Evolutionary conservation across 1,140 invertebrate genomes (phyloP), one percentile per base, ranked within the genome.

Genomic region (Heliconius hermathena): DNA sequence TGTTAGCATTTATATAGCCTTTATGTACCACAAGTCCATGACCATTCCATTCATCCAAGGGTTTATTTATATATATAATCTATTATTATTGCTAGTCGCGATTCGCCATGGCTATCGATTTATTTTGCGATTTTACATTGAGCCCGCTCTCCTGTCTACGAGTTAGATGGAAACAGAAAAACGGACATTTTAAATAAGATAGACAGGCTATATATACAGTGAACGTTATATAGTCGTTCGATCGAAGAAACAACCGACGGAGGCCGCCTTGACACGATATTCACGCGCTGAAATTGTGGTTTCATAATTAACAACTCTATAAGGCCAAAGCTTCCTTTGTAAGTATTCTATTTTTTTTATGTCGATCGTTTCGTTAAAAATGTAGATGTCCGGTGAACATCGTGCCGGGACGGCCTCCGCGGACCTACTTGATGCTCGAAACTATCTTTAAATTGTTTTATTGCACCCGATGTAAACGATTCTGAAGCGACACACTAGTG

Each of bases 31-130:
- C 41, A 46, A 46, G 41, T 13, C 41, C 41, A 46, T 49, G 81
- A 80, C 87, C 77, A 81, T 78, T 82, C 82, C 83, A 79, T 83
- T 74, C 54, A 84, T 82, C 85, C 87, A 88, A 84, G 87, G 84
- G 84, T 84, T 84, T 20, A 20, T 18, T 52, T 18, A 52, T 88
- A 91, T 89, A 88, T 89, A 85, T 87, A 90, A 87, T 71, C 86
- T 90, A 91, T 83, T 81, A 79, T 91, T 92, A 93, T 93, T 88
- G 88, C 90, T 92, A 92, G 87, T 81, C 86, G 84, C 60, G 85
- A 84, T 80, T 76, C 71, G 54, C 52, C 41, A 75, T 73, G 22
- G 71, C 74, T 76, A 54, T 75, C 36, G 54, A 76, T 11, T 66
- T 73, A 76, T 11, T 66, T 73, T 77, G 80, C 77, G 80, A 81